A percentile compares a stretch with the other conserved stretches of the same genome.
Conservation (phyloP, 2,797 vertebrate species). For the Champsocephalus gunnari region DNA sequence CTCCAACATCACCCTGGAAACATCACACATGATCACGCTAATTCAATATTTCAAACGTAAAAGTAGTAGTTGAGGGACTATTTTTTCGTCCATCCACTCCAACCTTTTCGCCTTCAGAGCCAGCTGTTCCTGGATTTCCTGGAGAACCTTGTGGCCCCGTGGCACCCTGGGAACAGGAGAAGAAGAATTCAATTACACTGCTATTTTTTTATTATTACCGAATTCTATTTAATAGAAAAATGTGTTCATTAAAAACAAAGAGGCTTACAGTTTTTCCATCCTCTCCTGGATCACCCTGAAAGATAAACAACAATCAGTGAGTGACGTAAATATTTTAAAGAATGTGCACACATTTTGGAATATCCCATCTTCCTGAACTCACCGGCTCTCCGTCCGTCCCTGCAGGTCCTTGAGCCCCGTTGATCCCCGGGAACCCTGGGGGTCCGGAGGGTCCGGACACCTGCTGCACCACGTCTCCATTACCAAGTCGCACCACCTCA, state of each 20-base stretch:
- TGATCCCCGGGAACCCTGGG: slow-evolving; percentile 74
- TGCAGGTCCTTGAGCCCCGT: slow-evolving; percentile 78
- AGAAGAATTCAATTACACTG: neutral
- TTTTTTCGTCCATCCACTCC: neutral
- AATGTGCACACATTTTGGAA: too few species aligned
- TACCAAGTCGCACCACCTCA: slow-evolving; percentile 58
- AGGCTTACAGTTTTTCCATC: slow-evolving; percentile 90
- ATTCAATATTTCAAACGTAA: neutral
- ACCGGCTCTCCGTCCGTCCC: slow-evolving; percentile 89
- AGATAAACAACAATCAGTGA: slow-evolving; percentile 8
- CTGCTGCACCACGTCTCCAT: slow-evolving; percentile 74
- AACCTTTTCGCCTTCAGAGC: slow-evolving; percentile 92
- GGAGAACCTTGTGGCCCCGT: slow-evolving; percentile 86
- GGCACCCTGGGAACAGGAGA: slow-evolving; percentile 81
- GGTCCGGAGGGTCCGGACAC: slow-evolving; percentile 78
- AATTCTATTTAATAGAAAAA: neutral
- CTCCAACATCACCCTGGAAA: slow-evolving; percentile 88
- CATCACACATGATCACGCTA: neutral
- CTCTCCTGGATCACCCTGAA: slow-evolving; percentile 91
- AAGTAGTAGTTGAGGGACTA: neutral
- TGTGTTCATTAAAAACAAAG: neutral
- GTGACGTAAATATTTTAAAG: neutral
- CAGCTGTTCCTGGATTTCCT: slow-evolving; percentile 84
- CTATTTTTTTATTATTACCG: too few species aligned
- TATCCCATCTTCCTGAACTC: slow-evolving; percentile 61